Base-by-base conservation (phyloP, 2,113 vertebrate genomes). In the Turnix velox region DNA sequence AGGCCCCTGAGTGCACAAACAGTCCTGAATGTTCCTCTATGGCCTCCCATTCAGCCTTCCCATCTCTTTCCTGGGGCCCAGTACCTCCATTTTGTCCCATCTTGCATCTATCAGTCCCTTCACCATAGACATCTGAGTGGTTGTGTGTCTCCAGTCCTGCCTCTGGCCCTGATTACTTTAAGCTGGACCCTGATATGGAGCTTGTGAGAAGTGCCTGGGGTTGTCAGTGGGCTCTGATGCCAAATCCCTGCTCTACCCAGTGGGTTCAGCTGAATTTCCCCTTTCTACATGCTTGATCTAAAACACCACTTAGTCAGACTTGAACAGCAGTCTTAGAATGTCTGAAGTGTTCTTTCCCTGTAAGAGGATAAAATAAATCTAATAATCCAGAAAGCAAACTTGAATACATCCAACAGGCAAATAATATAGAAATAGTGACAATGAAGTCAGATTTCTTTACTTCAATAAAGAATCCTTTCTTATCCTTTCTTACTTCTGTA, bases 111-210 rank as follows among this genome's bases (percentile, higher is more conserved):
- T 22, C 22, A 6, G 13, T 30, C 43, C 48, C 68, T 63, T n/a
- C 9, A 10, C n/a, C 45, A 59, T 48, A 9, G n/a, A 5, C 1
- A 1, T 4, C n/a, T 5, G 2, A 4, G 15, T n/a, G 17, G 23
- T 6, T 5, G 69, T 12, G 6, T 12, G 37, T 68, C 1, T 3
- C 46, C 51, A 55, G 42, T 35, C 24, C 65, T 15, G 3, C 10
- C 37, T 48, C 55, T 48, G 66, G 17, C 31, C 17, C 46, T 20
- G 27, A 31, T 49, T 48, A 2, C 49, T 4, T 4, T 9, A 18
- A 54, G 5, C 15, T 9, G 63, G 25, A 37, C 16, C 15, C 46
- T 31, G 2, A 0, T 4, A 22, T 6, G 7, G 65, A 19, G 23
- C 18, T 59, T 18, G 14, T n/a, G 40, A 20, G 4, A 2, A 4